Evolutionary conservation across 2,113 vertebrate genomes (phyloP).

Genomic region (Gallinago undulata): DNA sequence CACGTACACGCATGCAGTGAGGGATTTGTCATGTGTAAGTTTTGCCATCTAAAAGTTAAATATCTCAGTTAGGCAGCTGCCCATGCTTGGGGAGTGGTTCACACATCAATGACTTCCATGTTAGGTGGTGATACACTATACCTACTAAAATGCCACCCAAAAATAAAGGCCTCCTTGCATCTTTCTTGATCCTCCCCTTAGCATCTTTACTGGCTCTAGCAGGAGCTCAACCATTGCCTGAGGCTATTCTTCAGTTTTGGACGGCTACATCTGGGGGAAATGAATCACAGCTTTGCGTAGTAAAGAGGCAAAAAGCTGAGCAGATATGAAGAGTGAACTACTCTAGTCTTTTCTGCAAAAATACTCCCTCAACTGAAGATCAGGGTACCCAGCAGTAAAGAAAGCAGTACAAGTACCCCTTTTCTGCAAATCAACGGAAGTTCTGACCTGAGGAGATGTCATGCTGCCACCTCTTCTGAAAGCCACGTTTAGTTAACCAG

Average conservation of each 20-base stretch:
- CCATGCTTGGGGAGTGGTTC: background rate
- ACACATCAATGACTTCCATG: background rate
- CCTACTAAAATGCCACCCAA: background rate
- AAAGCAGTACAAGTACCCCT: background rate
- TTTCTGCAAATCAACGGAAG: background rate
- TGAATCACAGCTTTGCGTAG: background rate
- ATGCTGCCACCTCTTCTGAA: background rate
- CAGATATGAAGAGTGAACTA: background rate
- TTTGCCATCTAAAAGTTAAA: background rate
- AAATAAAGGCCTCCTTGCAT: background rate
- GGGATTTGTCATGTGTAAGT: background rate
- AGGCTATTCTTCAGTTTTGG: background rate
- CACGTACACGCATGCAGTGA: accelerated
- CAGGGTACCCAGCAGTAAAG: background rate
- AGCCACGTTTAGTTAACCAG: background rate
- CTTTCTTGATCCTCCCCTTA: background rate
- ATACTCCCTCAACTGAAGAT: background rate
- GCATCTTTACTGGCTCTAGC: background rate
- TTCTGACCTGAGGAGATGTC: background rate
- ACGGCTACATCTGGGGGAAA: background rate
- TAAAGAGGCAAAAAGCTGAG: background rate
- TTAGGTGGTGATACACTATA: background rate
- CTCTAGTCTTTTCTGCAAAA: background rate
- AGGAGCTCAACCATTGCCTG: background rate
- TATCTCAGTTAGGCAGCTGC: background rate